Base-by-base conservation (phyloP, 2,797 vertebrate species). In the Bryconaethiops microstoma region DNA sequence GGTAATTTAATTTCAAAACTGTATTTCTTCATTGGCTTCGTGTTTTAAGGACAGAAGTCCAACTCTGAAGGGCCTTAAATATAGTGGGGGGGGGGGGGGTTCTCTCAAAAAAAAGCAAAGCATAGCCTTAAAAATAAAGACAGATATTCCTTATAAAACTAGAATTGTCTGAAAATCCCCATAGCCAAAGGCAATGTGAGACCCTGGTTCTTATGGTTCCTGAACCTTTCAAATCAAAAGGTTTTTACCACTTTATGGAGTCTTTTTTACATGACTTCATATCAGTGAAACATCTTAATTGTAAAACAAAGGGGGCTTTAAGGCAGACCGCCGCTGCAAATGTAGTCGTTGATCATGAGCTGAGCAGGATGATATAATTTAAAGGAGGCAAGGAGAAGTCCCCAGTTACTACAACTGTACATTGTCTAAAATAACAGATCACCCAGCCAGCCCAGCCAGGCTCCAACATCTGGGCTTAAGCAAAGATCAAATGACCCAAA, bases 391-490 rank as follows among this genome's bases (percentile, higher is more conserved):
- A 29, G 57, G 23, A 42, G 9, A 17, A n/a, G 65, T 45, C 19
- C 48, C 13, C 55, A 14, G 52, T 21, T 50, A 29, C 29, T 29
- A 29, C 29, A 29, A 29, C 29, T 29, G 29, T 29, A 29, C 29
- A 29, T 29, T 29, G 3, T 3, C 29, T 29, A 29, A 29, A 29
- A 29, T 1, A 29, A 29, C 29, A 72, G 75, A 70, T 52, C 68
- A 73, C 68, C 76, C 55, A 67, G 60, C 72, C 29, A 72, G 59
- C 10, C 29, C 29, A 29, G 48, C 69, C 80, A 57, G 67, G 75
- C 67, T 78, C 75, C 74, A 74, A 67, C 19, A 60, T 29, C 29
- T 42, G 0, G 75, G 19, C 74, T 39, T 82, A 52, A 67, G 35
- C 16, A 40, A 60, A n/a, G 19, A 0, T 55, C 39, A 7, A 23